Evolutionary conservation across 2,113 vertebrate species (phyloP).

Genomic region (Apteryx mantelli): DNA sequence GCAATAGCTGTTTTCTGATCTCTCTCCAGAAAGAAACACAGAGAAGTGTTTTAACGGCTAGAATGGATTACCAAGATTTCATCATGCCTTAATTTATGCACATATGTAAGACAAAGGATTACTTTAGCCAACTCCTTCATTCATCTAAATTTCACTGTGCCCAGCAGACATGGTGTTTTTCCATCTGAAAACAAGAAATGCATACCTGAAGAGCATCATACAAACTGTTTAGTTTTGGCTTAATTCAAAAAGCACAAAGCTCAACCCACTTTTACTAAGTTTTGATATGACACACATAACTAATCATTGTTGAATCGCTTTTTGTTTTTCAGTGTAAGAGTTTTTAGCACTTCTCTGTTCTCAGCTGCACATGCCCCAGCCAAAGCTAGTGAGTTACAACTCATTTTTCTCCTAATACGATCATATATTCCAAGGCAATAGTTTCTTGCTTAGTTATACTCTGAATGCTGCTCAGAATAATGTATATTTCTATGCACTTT

Average conservation of each 20-base stretch:
- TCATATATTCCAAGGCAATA: background rate
- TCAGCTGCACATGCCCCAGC: background rate
- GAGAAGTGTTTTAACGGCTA: background rate
- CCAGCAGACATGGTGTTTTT: background rate
- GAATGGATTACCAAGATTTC: constrained; percentile 1
- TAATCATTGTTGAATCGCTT: background rate
- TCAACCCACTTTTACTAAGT: background rate
- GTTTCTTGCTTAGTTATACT: background rate
- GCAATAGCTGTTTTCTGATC: constrained; percentile 12
- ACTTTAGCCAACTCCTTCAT: background rate
- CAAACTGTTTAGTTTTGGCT: background rate
- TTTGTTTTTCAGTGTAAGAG: background rate
- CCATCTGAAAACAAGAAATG: background rate
- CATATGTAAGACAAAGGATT: background rate
- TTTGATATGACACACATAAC: background rate
- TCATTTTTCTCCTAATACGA: background rate
- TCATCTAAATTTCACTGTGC: background rate
- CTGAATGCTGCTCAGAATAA: background rate
- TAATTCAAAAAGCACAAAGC: background rate
- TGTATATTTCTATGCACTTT: background rate
- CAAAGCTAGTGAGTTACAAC: background rate
- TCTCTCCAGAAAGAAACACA: constrained; percentile 35
- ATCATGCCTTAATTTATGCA: constrained; percentile 8
- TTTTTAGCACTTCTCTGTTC: background rate
- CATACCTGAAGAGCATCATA: background rate